Evolutionary conservation across 2,113 vertebrate genomes (phyloP), one percentile per base, ranked within the genome.

Genomic region (Arizona elegans): DNA sequence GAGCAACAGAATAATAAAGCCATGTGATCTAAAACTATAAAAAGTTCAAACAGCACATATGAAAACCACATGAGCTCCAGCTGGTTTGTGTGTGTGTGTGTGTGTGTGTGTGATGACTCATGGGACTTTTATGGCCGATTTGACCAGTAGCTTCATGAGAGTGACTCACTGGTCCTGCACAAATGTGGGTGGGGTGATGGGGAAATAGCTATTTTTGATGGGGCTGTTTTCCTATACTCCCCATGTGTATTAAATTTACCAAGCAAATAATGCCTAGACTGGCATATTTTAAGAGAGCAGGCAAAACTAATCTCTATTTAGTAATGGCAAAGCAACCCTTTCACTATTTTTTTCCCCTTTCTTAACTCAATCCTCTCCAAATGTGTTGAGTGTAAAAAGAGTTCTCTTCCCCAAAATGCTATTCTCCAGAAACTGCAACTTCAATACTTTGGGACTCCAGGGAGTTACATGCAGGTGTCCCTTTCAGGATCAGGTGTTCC

Each of bases 1-100:
- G 3, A 59, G 88, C 26, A 7, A 23, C 8, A 15, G 54, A 12
- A 23, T 19, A n/a, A 70, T 26, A 10, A 58, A 12, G 65, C 38
- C 92, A 81, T 53, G 33, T 53, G 70, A 56, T 5, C 53, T 93
- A 53, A 86, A 90, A 93, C 38, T 62, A 54, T 75, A 29, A 33
- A 24, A 65, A 8, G 29, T 56, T 86, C 87, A 70, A 86, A 21
- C 62, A 58, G 50, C 88, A 53, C 56, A 38, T 86, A 55, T 86
- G 38, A 19, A 86, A 86, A 62, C 75, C 55, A 86, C 21, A 52
- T 62, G 1, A 47, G 24, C 26, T 10, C 21, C 15, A 7, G 6
- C n/a, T 23, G 5, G n/a, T 70, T 7, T 15, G 0, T 7, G 2
- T 59, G 3, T 29, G 3, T 65, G 0, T 7, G 2, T 59, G 3